A percentile compares a stretch with the other conserved stretches of the same genome.
phyloP scores from a whole-genome alignment of 1,140 invertebrate species.

The Oscheius sp. region DNA sequence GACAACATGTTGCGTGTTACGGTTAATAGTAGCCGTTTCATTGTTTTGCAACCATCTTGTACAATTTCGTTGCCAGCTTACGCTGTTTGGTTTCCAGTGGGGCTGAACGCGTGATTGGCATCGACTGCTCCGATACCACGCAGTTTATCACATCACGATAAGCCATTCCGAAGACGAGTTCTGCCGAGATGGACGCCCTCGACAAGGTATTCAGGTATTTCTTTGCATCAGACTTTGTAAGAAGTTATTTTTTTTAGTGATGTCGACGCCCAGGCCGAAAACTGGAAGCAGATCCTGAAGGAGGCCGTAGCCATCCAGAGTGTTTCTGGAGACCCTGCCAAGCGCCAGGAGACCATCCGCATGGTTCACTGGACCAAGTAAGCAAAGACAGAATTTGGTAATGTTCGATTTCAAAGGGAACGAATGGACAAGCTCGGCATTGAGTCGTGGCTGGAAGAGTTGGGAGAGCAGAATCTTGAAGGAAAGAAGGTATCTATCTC shows the following conservation, averaged over 20 bases:
- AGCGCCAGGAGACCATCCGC: constrained; percentile 71
- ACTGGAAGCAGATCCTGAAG: constrained; percentile 64
- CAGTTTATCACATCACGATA: neutral
- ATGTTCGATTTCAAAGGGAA: constrained; percentile 43
- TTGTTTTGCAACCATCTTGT: too few relatives aligned
- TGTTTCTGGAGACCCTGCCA: constrained; percentile 81
- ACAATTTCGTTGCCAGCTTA: too few relatives aligned
- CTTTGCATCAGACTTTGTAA: neutral
- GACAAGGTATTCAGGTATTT: neutral
- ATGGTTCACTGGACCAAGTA: constrained; percentile 79
- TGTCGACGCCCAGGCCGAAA: constrained; percentile 11
- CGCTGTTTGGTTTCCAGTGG: neutral
- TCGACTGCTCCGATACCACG: neutral
- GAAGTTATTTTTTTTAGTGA: neutral
- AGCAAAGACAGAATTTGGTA: constrained; percentile 4
- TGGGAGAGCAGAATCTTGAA: constrained; percentile 1
- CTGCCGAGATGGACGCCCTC: neutral
- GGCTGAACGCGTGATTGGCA: neutral
- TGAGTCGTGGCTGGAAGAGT: constrained; percentile 14
- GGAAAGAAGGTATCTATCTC: constrained; percentile 2
- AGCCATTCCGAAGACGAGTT: neutral
- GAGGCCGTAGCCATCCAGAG: constrained; percentile 89
- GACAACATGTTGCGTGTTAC: too few relatives aligned
- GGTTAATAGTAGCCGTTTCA: too few relatives aligned
- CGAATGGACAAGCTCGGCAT: constrained; percentile 46